Conservation (phyloP, 53 echinoderm and acorn worm species). For the Holothuria leucospilota region DNA sequence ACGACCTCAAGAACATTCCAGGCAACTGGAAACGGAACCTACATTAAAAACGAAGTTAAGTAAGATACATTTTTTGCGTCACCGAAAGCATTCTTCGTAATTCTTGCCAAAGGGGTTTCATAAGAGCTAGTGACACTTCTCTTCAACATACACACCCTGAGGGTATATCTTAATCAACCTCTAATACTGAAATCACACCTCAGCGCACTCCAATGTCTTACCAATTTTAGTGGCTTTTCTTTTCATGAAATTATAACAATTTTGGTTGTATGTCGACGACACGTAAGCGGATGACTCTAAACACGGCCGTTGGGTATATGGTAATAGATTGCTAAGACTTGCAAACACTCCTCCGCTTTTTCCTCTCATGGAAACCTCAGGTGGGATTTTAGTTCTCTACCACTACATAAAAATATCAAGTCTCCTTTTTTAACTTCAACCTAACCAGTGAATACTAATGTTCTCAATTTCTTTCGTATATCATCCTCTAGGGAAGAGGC, state of each 20-base stretch:
- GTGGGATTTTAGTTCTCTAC: no score
- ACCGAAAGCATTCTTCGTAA: slow-evolving; percentile 3
- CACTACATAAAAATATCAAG: no score
- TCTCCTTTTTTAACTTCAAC: no score
- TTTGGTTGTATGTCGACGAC: slow-evolving; percentile 32
- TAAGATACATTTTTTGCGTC: no score
- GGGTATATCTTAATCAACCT: slow-evolving; percentile 7
- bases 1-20: no score
- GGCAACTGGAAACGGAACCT: no score
- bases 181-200: slow-evolving; percentile 39
- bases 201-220: slow-evolving; percentile 5
- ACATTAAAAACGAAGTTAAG: no score
- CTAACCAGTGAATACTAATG: no score
- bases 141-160: slow-evolving; percentile 5
- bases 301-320: slow-evolving; percentile 15
- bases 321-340: slow-evolving; percentile 31
- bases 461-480: no score
- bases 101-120: slow-evolving; percentile 12
- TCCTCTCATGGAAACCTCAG: no score
- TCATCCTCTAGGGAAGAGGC: neutral
- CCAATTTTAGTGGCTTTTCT: slow-evolving; percentile 27
- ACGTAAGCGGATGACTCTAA: neutral
- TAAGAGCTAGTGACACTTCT: slow-evolving; percentile 14
- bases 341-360: neutral
- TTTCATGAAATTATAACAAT: slow-evolving; percentile 31